These are phyloP conservation scores for Ceratitis capitata DNA, from an alignment of 1,140 invertebrate genomes.

Conservation along the genomic window DNA sequence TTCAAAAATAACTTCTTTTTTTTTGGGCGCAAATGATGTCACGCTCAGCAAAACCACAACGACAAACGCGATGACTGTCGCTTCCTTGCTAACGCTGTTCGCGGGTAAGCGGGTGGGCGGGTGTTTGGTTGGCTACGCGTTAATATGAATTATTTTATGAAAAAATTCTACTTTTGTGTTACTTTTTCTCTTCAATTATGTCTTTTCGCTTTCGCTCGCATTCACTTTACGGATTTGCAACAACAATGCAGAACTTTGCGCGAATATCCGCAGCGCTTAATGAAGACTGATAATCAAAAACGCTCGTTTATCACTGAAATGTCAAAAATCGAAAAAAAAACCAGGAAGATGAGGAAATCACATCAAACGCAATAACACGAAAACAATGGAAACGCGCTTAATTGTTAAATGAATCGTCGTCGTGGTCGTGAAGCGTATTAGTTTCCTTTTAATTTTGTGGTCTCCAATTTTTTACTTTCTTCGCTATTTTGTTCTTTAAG, in stretches of 20 bases:
- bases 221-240: neutral
- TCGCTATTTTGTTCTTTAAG: neutral
- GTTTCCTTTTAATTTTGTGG: neutral
- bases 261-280: neutral
- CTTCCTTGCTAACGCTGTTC: neutral
- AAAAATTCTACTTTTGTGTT: neutral
- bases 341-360: no score
- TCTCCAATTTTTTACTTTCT: neutral
- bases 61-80: neutral
- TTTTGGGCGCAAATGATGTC: constrained; percentile 20
- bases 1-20: neutral
- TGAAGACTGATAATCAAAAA: constrained; percentile 1
- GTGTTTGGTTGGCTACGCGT: neutral
- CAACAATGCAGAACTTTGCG: no score
- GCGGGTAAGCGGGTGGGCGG: neutral
- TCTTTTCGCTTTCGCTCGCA: neutral
- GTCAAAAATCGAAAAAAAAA: neutral
- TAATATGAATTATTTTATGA: neutral
- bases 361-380: neutral
- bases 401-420: neutral
- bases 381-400: neutral
- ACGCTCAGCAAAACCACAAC: neutral
- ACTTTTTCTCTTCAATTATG: neutral
- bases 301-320: constrained; percentile 3
- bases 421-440: neutral